phyloP scores from a whole-genome alignment of 92 coral and sea anemone genomes.

The Hydrozoanthus gracilis region DNA sequence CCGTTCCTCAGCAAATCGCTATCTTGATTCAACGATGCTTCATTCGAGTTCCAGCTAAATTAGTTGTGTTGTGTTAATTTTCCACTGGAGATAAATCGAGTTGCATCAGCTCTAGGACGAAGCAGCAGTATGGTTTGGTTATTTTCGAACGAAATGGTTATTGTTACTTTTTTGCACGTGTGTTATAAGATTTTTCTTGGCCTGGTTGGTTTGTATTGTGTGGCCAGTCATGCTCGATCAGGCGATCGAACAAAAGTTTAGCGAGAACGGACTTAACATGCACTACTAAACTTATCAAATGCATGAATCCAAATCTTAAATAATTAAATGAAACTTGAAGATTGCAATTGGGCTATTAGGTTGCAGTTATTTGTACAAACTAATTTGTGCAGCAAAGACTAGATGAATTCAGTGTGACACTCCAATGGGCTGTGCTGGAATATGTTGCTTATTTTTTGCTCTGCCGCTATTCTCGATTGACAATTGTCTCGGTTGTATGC shows the following conservation, averaged over 20 bases:
- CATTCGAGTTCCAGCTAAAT: neutral
- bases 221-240: constrained; percentile 41
- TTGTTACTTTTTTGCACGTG: constrained; percentile 45
- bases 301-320: constrained; percentile 33
- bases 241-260: constrained; percentile 39
- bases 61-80: neutral
- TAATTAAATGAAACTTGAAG: constrained; percentile 64
- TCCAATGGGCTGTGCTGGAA: neutral
- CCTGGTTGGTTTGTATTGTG: constrained; percentile 48
- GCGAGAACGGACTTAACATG: constrained; percentile 2
- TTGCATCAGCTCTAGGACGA: constrained; percentile 14
- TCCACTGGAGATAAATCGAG: neutral
- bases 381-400: constrained; percentile 24
- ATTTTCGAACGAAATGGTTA: constrained; percentile 35
- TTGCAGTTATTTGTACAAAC: constrained; percentile 38
- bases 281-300: neutral
- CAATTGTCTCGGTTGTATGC: constrained; percentile 44
- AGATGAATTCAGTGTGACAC: constrained; percentile 1
- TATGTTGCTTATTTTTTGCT: neutral
- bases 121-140: neutral
- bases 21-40: neutral
- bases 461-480: constrained; percentile 7
- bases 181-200: constrained; percentile 7
- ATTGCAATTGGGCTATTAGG: constrained; percentile 49
- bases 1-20: neutral